Evolutionary conservation across 1,140 invertebrate species (phyloP), one percentile per base, ranked within the genome.

Genomic region (Drosophila repletoides): DNA sequence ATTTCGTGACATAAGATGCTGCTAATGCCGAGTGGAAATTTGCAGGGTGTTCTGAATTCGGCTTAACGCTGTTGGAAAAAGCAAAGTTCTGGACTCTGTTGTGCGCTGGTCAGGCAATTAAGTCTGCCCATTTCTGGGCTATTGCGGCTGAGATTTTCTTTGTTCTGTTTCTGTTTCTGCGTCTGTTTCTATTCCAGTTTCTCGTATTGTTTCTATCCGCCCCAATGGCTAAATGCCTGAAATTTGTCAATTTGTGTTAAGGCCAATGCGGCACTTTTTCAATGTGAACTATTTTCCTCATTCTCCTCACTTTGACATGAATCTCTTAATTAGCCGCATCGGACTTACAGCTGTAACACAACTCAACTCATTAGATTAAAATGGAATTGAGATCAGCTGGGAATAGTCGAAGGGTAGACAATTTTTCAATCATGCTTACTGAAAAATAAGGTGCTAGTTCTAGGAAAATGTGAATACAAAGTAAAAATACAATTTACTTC

Each of bases 201-300:
- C 49, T 31, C 33, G 48, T 31, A 33, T 66, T 60, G 46, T 28
- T 55, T 65, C 72, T 55, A 22, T 69, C 83, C 70, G 56, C 51
- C 41, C 63, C 56, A 58, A 61, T 65, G 59, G 71, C 72, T 69
- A 76, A 81, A 81, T 84, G 65, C 69, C 73, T 77, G 56, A 74
- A 71, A 84, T 84, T 76, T 83, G 79, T 83, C 77, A 83, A 83
- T 83, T 84, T 46, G 73, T 77, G 79, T 83, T 83, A 83, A 70
- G 72, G 69, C 77, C 77, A 81, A 83, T 83, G 77, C 73, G 66
- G 66, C 52, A 67, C 49, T 83, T 76, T 74, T 63, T 74, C 64
- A 70, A 48, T 53, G 46, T 33, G 31, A 26, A 34, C 1, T 26
- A 14, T 17, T 53, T 31, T 31, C 29, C 51, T 51, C 60, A 55